Percentiles rank a stretch among this genome's conserved stretches.
phyloP scores from a whole-genome alignment of 30 jellyfish, hydroid and myxozoan genomes.

The Chrysaora quinquecirrha region DNA sequence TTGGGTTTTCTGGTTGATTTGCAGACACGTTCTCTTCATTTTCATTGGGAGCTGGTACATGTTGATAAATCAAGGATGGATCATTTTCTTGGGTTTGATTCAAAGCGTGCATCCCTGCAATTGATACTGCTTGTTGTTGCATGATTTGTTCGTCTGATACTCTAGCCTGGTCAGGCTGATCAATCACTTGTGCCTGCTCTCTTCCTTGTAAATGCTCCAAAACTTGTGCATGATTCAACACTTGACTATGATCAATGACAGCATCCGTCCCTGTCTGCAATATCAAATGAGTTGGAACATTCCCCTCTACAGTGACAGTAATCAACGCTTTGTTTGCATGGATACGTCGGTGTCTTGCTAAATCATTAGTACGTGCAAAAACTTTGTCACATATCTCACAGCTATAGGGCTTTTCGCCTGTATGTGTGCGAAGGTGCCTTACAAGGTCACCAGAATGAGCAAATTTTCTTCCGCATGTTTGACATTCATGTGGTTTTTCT shows the following conservation, averaged over 20 bases:
- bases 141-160: background rate
- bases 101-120: background rate
- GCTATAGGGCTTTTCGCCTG: slow-evolving; percentile 95
- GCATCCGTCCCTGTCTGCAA: slow-evolving; percentile 67
- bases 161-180: slow-evolving; percentile 3
- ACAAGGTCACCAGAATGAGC: slow-evolving; percentile 93
- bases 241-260: slow-evolving; percentile 64
- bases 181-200: slow-evolving; percentile 47
- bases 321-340: slow-evolving; percentile 65
- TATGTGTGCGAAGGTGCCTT: slow-evolving; percentile 88
- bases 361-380: slow-evolving; percentile 69
- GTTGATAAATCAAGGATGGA: background rate
- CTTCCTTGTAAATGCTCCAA: slow-evolving; percentile 68
- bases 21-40: background rate
- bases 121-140: background rate
- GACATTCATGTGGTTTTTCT: slow-evolving; percentile 92
- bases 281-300: slow-evolving; percentile 66
- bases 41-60: background rate
- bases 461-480: slow-evolving; percentile 87
- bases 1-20: background rate
- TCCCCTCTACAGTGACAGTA: slow-evolving; percentile 71
- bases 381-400: slow-evolving; percentile 87
- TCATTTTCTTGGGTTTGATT: background rate
- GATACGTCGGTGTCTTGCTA: slow-evolving; percentile 71
- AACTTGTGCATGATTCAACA: slow-evolving; percentile 66